A percentile compares a stretch with the other conserved stretches of the same genome.
These are phyloP conservation scores for Periophthalmodon schlosseri DNA, from an alignment of 2,113 vertebrate genomes.

Conservation along the genomic window DNA sequence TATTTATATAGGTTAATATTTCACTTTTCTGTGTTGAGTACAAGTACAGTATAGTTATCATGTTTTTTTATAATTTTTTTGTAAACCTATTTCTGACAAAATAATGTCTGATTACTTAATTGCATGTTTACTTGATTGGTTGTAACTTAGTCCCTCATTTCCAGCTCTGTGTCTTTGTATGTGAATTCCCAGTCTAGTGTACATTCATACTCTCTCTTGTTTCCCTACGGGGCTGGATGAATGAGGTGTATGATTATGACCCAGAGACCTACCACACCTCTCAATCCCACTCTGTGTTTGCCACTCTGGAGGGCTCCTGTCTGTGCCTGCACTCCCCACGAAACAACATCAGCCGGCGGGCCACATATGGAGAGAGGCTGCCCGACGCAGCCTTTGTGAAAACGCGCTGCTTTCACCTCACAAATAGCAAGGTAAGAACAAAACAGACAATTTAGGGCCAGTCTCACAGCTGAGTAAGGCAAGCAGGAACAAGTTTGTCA, in stretches of 20 bases:
- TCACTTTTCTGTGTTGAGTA: no score
- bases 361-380: conserved; percentile 77
- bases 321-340: conserved; percentile 83
- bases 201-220: conserved; percentile 14
- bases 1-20: no score
- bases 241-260: conserved; percentile 81
- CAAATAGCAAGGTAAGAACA: conserved; percentile 79
- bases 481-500: background rate
- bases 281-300: conserved; percentile 83
- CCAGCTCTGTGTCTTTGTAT: background rate
- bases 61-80: background rate
- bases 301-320: conserved; percentile 78
- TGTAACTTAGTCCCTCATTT: background rate
- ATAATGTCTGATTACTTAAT: background rate
- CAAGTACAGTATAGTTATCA: no score
- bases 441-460: background rate
- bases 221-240: conserved; percentile 87
- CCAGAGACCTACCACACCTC: conserved; percentile 82
- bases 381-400: conserved; percentile 72
- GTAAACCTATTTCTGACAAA: background rate
- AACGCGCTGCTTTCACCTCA: conserved; percentile 77
- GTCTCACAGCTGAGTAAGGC: background rate
- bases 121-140: background rate
- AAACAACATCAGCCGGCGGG: conserved; percentile 78
- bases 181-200: background rate